These are phyloP conservation scores for Aphaenogaster ashmeadi DNA, from an alignment of 1,140 invertebrate genomes.

Conservation along the genomic window DNA sequence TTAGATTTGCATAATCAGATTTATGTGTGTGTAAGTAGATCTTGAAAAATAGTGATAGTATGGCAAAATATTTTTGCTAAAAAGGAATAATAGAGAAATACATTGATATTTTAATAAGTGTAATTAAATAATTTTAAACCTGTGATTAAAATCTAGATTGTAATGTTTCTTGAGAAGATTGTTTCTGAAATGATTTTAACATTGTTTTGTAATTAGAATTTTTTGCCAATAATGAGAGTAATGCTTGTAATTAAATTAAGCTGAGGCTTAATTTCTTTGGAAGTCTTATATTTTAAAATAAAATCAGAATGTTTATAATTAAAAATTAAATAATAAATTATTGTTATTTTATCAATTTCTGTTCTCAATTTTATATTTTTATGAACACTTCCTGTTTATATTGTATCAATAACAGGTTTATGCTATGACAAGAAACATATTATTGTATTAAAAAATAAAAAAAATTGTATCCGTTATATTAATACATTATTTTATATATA, in stretches of 20 bases:
- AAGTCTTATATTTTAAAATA: neutral
- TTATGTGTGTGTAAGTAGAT: neutral
- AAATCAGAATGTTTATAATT: neutral
- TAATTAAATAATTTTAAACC: neutral
- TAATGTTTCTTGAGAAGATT: neutral
- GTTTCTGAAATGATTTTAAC: neutral
- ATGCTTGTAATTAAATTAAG: neutral
- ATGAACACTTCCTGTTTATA: neutral
- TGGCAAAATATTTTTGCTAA: neutral
- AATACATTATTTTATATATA: neutral
- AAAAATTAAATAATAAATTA: constrained; percentile 14
- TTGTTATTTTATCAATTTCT: neutral
- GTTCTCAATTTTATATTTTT: neutral
- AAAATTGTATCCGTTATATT: neutral
- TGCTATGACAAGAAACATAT: neutral
- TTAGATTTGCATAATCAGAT: constrained; percentile 17
- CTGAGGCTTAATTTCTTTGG: neutral
- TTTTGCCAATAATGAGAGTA: neutral
- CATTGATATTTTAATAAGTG: neutral
- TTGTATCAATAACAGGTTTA: constrained; percentile 3
- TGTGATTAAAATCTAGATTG: neutral
- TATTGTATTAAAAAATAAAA: neutral
- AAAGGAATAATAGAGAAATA: neutral
- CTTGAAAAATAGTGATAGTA: neutral
- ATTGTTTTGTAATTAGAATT: neutral